phyloP scores from a whole-genome alignment of 2,113 vertebrate genomes.

The Heteronetta atricapilla region DNA sequence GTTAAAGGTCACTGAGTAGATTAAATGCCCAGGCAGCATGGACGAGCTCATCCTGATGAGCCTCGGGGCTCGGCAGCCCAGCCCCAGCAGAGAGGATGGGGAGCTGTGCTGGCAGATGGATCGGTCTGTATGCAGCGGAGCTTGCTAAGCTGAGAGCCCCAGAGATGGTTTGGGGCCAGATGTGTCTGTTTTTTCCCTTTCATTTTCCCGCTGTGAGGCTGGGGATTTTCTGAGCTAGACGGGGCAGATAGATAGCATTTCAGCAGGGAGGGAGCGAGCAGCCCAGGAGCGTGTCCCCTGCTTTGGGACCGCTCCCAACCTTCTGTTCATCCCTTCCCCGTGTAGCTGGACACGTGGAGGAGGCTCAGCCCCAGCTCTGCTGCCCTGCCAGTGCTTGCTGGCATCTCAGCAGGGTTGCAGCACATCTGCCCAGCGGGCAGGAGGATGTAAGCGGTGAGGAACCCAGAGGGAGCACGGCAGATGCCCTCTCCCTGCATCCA shows the following conservation, averaged over 20 bases:
- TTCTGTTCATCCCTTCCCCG: not conserved
- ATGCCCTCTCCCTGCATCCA: not conserved
- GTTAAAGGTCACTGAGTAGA: not conserved
- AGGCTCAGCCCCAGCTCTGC: not conserved
- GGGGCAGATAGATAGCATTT: not conserved
- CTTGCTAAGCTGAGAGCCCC: not conserved
- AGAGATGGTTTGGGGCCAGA: conserved; percentile 16
- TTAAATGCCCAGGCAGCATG: not conserved
- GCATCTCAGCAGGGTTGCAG: not conserved
- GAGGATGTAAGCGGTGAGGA: not conserved
- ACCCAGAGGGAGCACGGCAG: not conserved
- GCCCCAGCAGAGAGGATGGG: not conserved
- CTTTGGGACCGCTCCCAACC: not conserved
- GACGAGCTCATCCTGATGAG: not conserved
- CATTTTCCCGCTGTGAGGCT: not conserved
- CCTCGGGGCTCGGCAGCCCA: not conserved
- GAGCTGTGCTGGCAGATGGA: not conserved
- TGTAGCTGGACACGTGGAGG: not conserved
- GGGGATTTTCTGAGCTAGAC: not conserved
- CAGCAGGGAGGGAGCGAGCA: no score
- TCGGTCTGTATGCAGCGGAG: not conserved
- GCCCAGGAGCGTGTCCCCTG: not conserved
- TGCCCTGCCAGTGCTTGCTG: not conserved
- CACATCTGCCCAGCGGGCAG: not conserved
- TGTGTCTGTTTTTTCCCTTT: not conserved